A percentile compares a stretch with the other conserved stretches of the same genome.
phyloP scores from a whole-genome alignment of 2,113 vertebrate genomes.

The Gymnobelideus leadbeateri region DNA sequence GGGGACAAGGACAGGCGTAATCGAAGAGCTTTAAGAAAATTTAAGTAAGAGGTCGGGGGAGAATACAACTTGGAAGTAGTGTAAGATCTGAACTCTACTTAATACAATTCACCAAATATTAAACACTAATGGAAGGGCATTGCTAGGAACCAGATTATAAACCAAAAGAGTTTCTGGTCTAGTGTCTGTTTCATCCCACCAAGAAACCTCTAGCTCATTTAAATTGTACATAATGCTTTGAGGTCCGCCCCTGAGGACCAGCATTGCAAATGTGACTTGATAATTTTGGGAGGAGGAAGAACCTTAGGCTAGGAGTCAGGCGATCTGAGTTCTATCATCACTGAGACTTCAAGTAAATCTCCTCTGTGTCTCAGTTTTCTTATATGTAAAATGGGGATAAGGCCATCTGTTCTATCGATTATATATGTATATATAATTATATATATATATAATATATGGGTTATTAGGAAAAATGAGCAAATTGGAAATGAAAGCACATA shows the following conservation, averaged over 20 bases:
- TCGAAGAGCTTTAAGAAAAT: background rate
- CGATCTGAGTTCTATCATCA: background rate
- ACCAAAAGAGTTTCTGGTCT: background rate
- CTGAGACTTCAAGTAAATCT: background rate
- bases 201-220: conserved; percentile 12
- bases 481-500: background rate
- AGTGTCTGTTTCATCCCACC: background rate
- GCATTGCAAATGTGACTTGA: background rate
- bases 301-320: background rate
- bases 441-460: too few relatives aligned
- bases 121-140: background rate
- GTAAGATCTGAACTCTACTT: background rate
- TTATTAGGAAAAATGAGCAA: background rate
- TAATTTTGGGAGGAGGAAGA: background rate
- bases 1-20: background rate
- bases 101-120: background rate
- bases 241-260: background rate
- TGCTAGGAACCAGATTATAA: background rate
- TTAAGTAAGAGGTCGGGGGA: background rate
- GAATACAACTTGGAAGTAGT: background rate
- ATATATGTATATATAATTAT: too few relatives aligned
- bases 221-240: conserved; percentile 17
- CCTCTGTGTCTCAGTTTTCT: background rate
- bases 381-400: background rate
- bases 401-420: background rate